Base-by-base conservation (phyloP, 2,113 vertebrate species). In the Hyperopisus bebe region DNA sequence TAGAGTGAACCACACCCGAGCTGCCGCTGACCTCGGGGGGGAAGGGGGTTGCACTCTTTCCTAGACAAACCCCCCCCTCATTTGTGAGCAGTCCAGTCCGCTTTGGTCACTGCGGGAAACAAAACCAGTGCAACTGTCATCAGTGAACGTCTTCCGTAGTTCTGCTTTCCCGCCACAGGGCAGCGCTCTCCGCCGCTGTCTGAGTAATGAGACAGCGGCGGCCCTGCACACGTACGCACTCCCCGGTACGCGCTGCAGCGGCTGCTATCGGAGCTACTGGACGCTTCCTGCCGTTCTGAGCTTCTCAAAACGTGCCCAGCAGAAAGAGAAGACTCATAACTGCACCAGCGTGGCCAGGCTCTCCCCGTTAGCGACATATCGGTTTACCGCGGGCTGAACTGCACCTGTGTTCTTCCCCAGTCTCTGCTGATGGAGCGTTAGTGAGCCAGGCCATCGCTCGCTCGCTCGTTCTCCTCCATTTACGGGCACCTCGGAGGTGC, bases 111-210 rank as follows among this genome's bases (percentile, higher is more conserved):
- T 1, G 13, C 0, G 70, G 70, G 15, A 35, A 74, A 74, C 31
- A 35, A 35, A 35, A 31, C 27, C 27, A 31, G 5, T 3, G 13
- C 13, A 35, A 7, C 15, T 17, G 31, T 39, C 74, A n/a, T 17
- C 21, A n/a, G 8, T 21, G 7, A 46, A 19, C 35, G 31, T 19
- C 70, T 4, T 3, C 13, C 1, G 24, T 35, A 53, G 88, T 24
- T 82, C 44, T 31, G 24, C 74, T n/a, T 89, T 89, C 58, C 86
- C 58, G 17, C 89, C 89, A 86, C 89, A 70, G 8, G 83, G 55
- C 46, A 31, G 89, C 9, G 89, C 83, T 66, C 42, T 74, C 24
- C 11, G 55, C 80, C 55, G n/a, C n/a, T n/a, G n/a, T n/a, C n/a
- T n/a, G 46, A 89, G 82, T 74, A 27, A 42, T 5, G 50, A 9